Conservation (phyloP, 1,140 invertebrate species). For the Ostrea edulis region DNA sequence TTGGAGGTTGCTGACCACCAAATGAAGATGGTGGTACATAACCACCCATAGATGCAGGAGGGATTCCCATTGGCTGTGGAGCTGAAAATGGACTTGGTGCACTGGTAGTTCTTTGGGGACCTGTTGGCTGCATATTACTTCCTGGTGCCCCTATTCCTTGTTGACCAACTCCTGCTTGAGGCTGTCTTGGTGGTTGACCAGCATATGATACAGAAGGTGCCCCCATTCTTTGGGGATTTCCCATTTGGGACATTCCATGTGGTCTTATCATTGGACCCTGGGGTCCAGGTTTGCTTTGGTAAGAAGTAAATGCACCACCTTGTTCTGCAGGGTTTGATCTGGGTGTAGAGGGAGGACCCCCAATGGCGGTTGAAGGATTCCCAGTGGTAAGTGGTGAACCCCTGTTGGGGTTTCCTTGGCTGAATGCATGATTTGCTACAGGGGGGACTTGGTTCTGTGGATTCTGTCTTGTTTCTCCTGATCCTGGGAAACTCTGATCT, state of each 20-base stretch:
- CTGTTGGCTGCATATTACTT: background rate
- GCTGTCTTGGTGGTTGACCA: slow-evolving; percentile 8
- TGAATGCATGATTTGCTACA: slow-evolving; percentile 11
- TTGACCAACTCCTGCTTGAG: background rate
- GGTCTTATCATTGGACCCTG: background rate
- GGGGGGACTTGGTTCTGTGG: slow-evolving; percentile 19
- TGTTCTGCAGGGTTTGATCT: background rate
- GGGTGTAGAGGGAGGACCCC: slow-evolving; percentile 12
- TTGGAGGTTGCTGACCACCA: slow-evolving; percentile 16
- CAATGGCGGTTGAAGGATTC: background rate
- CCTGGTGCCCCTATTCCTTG: slow-evolving; percentile 10
- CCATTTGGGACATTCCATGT: background rate
- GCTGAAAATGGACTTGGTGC: background rate
- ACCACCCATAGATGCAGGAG: background rate
- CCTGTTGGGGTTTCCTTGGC: background rate
- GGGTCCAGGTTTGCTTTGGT: slow-evolving; percentile 4
- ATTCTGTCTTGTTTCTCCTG: background rate
- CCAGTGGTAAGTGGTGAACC: slow-evolving; percentile 29
- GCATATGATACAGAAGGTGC: background rate
- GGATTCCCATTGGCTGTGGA: slow-evolving; percentile 6
- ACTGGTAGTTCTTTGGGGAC: background rate
- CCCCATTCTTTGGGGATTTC: slow-evolving; percentile 1
- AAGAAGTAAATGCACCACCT: slow-evolving; percentile 14
- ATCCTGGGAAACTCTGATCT: background rate
- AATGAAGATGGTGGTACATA: background rate